A percentile compares a stretch with the other conserved stretches of the same genome.
Evolutionary conservation across 2,888 invertebrate species (phyloP).

Genomic region (Nezara viridula): DNA sequence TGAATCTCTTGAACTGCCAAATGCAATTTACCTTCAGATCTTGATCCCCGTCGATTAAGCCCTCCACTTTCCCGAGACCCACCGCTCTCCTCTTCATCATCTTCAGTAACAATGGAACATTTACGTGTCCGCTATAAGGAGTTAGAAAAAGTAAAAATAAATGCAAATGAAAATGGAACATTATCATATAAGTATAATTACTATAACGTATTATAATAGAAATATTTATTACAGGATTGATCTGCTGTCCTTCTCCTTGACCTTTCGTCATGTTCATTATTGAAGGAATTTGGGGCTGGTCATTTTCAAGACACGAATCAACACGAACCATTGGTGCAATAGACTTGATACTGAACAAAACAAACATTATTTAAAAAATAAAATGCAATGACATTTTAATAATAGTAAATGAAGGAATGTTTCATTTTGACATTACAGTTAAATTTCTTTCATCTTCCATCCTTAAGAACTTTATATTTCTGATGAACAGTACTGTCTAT

Average conservation of each 20-base stretch:
- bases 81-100: conserved; percentile 86
- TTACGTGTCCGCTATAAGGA: conserved; percentile 78
- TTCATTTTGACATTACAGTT: background rate
- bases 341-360: conserved; percentile 57
- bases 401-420: background rate
- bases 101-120: conserved; percentile 93
- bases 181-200: background rate
- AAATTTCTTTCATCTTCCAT: background rate
- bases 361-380: background rate
- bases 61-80: conserved; percentile 71
- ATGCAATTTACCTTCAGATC: conserved; percentile 85
- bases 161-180: background rate
- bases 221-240: conserved; percentile 54
- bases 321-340: conserved; percentile 67
- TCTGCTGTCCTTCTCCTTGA: conserved; percentile 56
- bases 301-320: conserved; percentile 67
- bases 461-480: background rate
- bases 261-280: conserved; percentile 52
- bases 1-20: conserved; percentile 74
- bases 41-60: conserved; percentile 79
- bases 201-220: background rate
- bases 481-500: background rate
- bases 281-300: conserved; percentile 61
- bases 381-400: background rate
- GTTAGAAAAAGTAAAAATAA: conserved; percentile 27